Percentiles rank a stretch among this genome's conserved stretches.
Conservation (phyloP, 2,113 vertebrate species). For the Gallinago paraguaiae region DNA sequence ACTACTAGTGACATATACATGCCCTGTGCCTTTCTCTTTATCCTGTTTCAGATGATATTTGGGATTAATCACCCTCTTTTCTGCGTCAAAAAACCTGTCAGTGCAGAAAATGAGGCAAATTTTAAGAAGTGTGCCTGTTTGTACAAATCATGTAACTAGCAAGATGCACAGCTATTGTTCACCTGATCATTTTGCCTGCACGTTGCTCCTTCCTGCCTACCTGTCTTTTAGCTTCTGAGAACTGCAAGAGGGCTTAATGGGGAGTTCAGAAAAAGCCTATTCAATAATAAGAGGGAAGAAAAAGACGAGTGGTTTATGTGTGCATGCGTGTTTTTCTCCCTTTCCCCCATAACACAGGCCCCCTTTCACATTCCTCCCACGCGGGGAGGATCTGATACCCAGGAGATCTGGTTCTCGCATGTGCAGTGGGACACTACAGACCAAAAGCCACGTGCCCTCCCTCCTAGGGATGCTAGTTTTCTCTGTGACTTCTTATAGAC, state of each 20-base stretch:
- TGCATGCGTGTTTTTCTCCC: not conserved
- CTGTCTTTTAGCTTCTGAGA: not conserved
- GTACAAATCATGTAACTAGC: not conserved
- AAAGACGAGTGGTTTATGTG: not conserved
- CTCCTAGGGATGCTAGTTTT: not conserved
- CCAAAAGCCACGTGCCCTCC: fast-evolving
- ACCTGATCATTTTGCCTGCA: not conserved
- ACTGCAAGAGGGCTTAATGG: not conserved
- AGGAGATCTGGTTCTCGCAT: not conserved
- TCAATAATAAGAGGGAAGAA: not conserved
- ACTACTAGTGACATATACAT: not conserved
- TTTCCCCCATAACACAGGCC: not conserved
- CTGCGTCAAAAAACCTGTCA: not conserved
- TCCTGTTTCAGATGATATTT: not conserved
- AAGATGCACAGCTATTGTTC: not conserved
- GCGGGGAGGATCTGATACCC: not conserved
- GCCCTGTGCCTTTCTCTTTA: not conserved
- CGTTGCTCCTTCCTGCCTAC: not conserved
- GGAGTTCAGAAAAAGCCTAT: not conserved
- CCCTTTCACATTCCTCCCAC: not conserved
- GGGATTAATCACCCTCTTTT: not conserved
- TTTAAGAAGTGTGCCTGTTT: not conserved
- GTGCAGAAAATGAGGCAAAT: not conserved
- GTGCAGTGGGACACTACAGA: not conserved
- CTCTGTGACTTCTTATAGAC: not conserved